Percentiles rank a stretch among this genome's conserved stretches.
These are phyloP conservation scores for Pycnomerus fuliginosus DNA, from an alignment of 2,888 invertebrate species.

Conservation along the genomic window DNA sequence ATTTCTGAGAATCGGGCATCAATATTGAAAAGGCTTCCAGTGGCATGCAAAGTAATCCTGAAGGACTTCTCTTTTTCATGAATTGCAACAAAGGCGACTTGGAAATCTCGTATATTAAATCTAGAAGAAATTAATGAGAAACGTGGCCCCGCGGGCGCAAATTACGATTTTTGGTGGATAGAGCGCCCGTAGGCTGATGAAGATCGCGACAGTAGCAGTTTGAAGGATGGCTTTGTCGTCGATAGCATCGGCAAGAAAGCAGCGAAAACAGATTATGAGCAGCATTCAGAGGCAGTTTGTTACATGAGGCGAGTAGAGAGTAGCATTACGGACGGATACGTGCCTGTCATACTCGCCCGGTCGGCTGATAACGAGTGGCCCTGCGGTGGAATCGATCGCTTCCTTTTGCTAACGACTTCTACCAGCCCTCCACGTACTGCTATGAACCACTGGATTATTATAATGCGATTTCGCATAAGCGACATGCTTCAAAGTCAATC, in stretches of 20 bases:
- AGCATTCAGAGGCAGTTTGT: conserved; percentile 27
- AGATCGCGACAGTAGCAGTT: conserved; percentile 5
- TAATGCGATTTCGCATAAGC: conserved; percentile 23
- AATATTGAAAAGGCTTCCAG: no score
- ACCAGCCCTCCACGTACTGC: conserved; percentile 17
- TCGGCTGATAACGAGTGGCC: conserved; percentile 23
- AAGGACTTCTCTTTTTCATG: no score
- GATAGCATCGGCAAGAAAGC: conserved; percentile 12
- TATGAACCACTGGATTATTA: conserved; percentile 24
- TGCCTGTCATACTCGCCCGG: conserved; percentile 27
- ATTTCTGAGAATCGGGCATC: no score
- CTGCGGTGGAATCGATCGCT: conserved; percentile 27
- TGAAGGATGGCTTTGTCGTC: conserved; percentile 8
- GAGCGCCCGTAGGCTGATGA: no score
- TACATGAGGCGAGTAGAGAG: conserved; percentile 22
- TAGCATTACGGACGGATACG: conserved; percentile 22
- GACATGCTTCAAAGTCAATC: conserved; percentile 22
- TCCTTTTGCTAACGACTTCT: conserved; percentile 13
- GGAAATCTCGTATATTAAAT: no score
- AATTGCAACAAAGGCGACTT: no score
- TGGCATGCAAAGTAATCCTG: no score
- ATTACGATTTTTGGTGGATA: conserved; percentile 1
- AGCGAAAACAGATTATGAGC: conserved; percentile 28
- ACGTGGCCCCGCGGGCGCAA: no score
- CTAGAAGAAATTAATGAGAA: no score